These are phyloP conservation scores for Leuciscus idus DNA, from an alignment of 2,113 vertebrate genomes.

Conservation along the genomic window DNA sequence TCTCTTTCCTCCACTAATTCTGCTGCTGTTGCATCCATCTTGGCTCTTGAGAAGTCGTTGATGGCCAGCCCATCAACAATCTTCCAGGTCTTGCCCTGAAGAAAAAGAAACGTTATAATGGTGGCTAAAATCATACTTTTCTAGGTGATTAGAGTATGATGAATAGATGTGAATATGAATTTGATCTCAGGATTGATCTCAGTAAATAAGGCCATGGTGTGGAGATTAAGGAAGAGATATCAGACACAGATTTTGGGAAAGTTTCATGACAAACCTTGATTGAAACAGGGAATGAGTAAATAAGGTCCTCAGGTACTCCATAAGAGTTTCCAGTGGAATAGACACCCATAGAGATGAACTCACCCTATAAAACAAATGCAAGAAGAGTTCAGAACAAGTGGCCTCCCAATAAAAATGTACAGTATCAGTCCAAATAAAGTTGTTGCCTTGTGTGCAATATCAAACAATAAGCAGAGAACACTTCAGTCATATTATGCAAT, in stretches of 20 bases:
- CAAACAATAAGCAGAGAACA: background rate
- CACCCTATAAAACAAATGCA: slow-evolving; percentile 75
- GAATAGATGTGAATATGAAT: background rate
- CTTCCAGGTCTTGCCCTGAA: slow-evolving; percentile 90
- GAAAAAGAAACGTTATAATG: background rate
- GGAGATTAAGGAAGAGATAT: background rate
- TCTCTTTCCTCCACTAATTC: slow-evolving; percentile 93
- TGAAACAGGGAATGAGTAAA: slow-evolving; percentile 95
- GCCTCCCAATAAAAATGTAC: background rate
- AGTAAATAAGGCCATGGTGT: background rate
- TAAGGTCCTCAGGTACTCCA: slow-evolving; percentile 85
- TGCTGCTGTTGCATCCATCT: slow-evolving; percentile 90
- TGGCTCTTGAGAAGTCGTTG: slow-evolving; percentile 89
- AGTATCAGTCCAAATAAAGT: background rate
- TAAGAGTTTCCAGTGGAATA: slow-evolving; percentile 93
- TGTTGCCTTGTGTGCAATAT: background rate
- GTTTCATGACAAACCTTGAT: slow-evolving; percentile 83
- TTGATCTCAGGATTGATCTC: background rate
- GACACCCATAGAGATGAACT: slow-evolving; percentile 95
- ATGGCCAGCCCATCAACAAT: slow-evolving; percentile 88
- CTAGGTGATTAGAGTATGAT: background rate
- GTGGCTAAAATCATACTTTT: background rate
- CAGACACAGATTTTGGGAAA: background rate
- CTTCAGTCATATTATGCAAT: background rate
- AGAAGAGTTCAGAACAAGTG: background rate